Percentiles rank a stretch among this genome's conserved stretches.
phyloP scores from a whole-genome alignment of 2,888 invertebrate genomes.

The Aporophyla nigra region DNA sequence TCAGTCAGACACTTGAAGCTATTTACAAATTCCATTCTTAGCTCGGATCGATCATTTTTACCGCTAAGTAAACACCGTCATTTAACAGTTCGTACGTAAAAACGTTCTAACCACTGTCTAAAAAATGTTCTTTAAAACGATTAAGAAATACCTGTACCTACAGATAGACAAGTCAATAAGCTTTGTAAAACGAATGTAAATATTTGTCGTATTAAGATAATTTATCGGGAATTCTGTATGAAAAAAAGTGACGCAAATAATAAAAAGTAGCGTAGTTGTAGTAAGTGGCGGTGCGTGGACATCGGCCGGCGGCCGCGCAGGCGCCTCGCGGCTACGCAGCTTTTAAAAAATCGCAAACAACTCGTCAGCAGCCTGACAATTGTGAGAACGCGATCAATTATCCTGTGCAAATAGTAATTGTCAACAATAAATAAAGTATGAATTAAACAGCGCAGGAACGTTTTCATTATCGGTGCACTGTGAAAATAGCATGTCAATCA shows the following conservation, averaged over 20 bases:
- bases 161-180: slow-evolving; percentile 79
- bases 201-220: slow-evolving; percentile 86
- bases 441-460: slow-evolving; percentile 84
- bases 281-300: slow-evolving; percentile 75
- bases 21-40: slow-evolving; percentile 63
- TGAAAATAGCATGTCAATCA: slow-evolving; percentile 90
- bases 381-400: slow-evolving; percentile 91
- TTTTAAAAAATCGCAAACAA: slow-evolving; percentile 85
- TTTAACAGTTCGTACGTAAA: slow-evolving; percentile 74
- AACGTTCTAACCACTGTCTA: slow-evolving; percentile 77
- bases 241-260: slow-evolving; percentile 76
- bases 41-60: slow-evolving; percentile 69
- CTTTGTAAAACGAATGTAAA: slow-evolving; percentile 80
- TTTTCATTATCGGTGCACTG: slow-evolving; percentile 88
- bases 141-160: slow-evolving; percentile 74
- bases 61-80: slow-evolving; percentile 80
- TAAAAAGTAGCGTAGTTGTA: slow-evolving; percentile 76
- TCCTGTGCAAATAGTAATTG: slow-evolving; percentile 89
- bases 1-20: slow-evolving; percentile 42
- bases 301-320: slow-evolving; percentile 74
- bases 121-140: slow-evolving; percentile 73
- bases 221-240: slow-evolving; percentile 77
- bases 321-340: slow-evolving; percentile 78
- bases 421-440: slow-evolving; percentile 87
- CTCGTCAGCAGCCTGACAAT: slow-evolving; percentile 88